Conservation (phyloP, 2,888 invertebrate species). For the Volucella inflata region DNA sequence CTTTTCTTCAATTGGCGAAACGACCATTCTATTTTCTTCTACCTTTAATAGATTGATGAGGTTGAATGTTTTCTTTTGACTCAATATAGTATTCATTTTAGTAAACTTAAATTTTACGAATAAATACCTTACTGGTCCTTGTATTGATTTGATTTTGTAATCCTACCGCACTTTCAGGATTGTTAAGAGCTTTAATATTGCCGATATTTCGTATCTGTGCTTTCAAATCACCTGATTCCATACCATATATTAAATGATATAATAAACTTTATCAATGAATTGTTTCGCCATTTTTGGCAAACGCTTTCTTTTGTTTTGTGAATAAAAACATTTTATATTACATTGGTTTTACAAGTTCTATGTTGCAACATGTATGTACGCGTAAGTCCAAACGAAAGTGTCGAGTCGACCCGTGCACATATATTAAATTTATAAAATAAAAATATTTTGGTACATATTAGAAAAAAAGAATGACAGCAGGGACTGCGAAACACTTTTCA, state of each 20-base stretch:
- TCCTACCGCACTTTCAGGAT: constrained; percentile 7
- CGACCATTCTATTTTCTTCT: constrained; percentile 82
- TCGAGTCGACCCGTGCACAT: no score
- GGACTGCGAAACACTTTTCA: no score
- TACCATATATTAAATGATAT: constrained; percentile 35
- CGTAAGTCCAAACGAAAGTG: no score
- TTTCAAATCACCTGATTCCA: constrained; percentile 56
- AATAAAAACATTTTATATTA: neutral
- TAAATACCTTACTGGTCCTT: constrained; percentile 39
- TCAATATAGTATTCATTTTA: no score
- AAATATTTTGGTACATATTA: no score
- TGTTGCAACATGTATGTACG: no score
- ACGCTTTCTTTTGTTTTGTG: no score
- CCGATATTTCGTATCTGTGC: constrained; percentile 29
- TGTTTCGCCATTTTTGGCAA: neutral
- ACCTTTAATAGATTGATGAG: constrained; percentile 17
- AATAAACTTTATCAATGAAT: neutral
- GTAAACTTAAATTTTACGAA: neutral
- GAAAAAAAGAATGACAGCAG: no score
- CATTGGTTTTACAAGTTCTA: no score
- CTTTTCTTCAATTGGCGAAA: constrained; percentile 81
- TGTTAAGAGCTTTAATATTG: neutral
- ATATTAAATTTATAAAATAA: no score
- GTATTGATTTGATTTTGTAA: constrained; percentile 19
- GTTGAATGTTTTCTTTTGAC: neutral